A percentile compares a stretch with the other conserved stretches of the same genome.
phyloP scores from a whole-genome alignment of 2,113 vertebrate species.

The Ochotona curzoniae region DNA sequence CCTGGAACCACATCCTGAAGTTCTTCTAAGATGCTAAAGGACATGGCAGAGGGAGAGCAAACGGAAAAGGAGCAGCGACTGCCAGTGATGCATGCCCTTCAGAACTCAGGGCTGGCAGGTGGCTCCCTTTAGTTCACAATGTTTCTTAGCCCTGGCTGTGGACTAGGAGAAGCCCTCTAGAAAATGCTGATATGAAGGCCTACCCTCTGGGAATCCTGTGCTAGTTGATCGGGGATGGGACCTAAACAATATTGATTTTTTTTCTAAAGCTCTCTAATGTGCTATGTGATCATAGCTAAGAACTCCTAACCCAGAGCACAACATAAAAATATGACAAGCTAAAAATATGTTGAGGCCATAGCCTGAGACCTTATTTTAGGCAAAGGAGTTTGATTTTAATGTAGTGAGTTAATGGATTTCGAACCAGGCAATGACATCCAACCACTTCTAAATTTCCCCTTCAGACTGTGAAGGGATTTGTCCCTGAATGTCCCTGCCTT shows the following conservation, averaged over 20 bases:
- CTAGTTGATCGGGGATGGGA: not conserved
- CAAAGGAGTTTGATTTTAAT: slow-evolving; percentile 44
- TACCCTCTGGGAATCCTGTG: not conserved
- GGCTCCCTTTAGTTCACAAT: not conserved
- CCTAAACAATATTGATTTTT: not conserved
- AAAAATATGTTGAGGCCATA: not conserved
- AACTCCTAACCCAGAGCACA: not conserved
- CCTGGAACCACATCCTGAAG: not conserved
- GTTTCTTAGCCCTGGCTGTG: not conserved
- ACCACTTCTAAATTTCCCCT: not conserved
- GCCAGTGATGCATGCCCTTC: not conserved
- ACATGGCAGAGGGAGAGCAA: not conserved
- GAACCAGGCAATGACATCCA: not conserved
- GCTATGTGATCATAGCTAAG: not conserved
- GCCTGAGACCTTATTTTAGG: not conserved
- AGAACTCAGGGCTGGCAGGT: no score
- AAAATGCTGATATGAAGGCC: not conserved
- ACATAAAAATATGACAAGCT: not conserved
- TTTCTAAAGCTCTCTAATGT: not conserved
- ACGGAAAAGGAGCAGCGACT: not conserved
- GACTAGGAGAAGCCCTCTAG: not conserved
- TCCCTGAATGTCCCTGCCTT: not conserved
- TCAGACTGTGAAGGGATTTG: not conserved
- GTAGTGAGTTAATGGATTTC: not conserved
- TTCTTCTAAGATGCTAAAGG: not conserved